A percentile compares a stretch with the other conserved stretches of the same genome.
Evolutionary conservation across 2,888 invertebrate genomes (phyloP).

Genomic region (Pantelozetes paolii): DNA sequence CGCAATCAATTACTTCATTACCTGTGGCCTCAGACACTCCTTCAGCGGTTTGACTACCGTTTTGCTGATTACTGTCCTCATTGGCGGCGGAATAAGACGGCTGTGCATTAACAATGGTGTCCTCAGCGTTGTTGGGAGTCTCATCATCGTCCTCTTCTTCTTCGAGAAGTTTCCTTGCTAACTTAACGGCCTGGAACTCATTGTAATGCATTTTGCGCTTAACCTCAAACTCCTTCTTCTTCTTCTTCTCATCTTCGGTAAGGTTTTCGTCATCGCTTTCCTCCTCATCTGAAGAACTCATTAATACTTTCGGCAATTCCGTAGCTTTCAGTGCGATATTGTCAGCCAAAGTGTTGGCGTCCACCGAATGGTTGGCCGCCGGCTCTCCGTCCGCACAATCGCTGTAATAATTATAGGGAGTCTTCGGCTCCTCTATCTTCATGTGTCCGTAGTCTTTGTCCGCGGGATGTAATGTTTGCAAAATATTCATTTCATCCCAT

Average conservation of each 20-base stretch:
- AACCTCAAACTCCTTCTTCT: slow-evolving; percentile 75
- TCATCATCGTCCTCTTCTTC: slow-evolving; percentile 76
- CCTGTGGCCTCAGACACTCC: background rate
- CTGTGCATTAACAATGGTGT: too few species aligned
- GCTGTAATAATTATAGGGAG: slow-evolving; percentile 65
- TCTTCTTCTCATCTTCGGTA: slow-evolving; percentile 49
- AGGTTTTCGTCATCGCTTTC: slow-evolving; percentile 46
- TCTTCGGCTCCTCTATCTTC: slow-evolving; percentile 97
- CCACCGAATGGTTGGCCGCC: slow-evolving; percentile 62
- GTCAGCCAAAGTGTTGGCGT: slow-evolving; percentile 69
- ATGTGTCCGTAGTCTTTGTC: slow-evolving; percentile 99
- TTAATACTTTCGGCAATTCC: slow-evolving; percentile 4
- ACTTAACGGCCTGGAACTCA: slow-evolving; percentile 89
- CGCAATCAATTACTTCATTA: background rate
- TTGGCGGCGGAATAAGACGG: background rate
- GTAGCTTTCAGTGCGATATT: slow-evolving; percentile 50
- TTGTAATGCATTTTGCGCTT: slow-evolving; percentile 96
- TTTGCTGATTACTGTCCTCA: slow-evolving; percentile 7
- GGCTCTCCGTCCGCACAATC: slow-evolving; percentile 53
- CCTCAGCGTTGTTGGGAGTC: slow-evolving; percentile 39
- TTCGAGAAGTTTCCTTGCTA: slow-evolving; percentile 82
- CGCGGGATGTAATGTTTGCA: slow-evolving; percentile 93
- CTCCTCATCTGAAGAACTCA: slow-evolving; percentile 55
- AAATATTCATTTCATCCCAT: slow-evolving; percentile 98
- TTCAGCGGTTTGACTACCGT: background rate